These are phyloP conservation scores for Volucella bombylans DNA, from an alignment of 2,888 invertebrate genomes.

Conservation along the genomic window DNA sequence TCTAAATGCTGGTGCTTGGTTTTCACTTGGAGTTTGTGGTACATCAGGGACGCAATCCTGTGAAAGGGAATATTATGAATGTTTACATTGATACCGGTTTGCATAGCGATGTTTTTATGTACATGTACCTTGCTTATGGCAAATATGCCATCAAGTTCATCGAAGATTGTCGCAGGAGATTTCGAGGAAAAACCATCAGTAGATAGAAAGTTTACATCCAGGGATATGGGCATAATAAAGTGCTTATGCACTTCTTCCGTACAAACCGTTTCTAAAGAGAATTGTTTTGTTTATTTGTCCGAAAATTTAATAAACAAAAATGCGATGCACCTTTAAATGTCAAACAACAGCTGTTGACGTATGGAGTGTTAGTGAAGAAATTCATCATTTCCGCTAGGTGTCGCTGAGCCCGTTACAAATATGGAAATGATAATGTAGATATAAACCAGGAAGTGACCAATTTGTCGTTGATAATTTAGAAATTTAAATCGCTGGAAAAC, in stretches of 20 bases:
- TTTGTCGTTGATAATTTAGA: no score
- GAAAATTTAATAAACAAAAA: slow-evolving; percentile 34
- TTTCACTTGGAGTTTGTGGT: not conserved
- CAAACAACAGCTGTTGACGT: slow-evolving; percentile 25
- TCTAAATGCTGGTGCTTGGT: not conserved
- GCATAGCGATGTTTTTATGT: not conserved
- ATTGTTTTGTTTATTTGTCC: not conserved
- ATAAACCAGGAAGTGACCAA: slow-evolving; percentile 2
- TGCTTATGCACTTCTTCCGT: not conserved
- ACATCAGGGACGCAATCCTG: slow-evolving; percentile 29
- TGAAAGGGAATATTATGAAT: not conserved
- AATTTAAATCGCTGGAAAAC: no score
- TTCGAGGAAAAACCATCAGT: slow-evolving; percentile 57
- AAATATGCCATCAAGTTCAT: slow-evolving; percentile 67
- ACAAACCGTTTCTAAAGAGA: not conserved
- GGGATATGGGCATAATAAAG: slow-evolving; percentile 63
- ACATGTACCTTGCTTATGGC: slow-evolving; percentile 38
- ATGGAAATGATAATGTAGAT: not conserved
- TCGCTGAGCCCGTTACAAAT: not conserved
- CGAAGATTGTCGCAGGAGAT: slow-evolving; percentile 63
- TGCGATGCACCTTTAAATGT: not conserved
- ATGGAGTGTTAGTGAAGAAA: not conserved
- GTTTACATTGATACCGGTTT: not conserved
- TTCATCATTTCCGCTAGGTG: not conserved
- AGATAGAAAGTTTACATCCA: slow-evolving; percentile 64